Evolutionary conservation across 2,113 vertebrate genomes (phyloP).

Genomic region (Papio anubis): DNA sequence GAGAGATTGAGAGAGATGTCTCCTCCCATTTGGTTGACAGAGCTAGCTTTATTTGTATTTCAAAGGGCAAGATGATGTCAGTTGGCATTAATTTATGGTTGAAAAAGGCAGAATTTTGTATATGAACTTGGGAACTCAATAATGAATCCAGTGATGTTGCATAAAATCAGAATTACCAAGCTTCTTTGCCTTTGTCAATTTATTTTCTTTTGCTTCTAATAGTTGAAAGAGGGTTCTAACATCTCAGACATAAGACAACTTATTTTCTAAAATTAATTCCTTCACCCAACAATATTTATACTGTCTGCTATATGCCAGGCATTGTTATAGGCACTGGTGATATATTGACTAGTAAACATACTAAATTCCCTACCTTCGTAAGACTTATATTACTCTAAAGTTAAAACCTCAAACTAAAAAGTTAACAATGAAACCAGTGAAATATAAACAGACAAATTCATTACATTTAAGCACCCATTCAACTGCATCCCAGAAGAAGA

Average conservation of each 20-base stretch:
- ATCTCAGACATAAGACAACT: background rate
- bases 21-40: background rate
- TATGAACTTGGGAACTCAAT: background rate
- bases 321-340: background rate
- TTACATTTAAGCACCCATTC: background rate
- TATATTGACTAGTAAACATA: background rate
- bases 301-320: background rate
- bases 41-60: background rate
- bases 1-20: background rate
- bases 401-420: background rate
- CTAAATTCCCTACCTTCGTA: background rate
- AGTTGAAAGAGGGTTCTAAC: background rate
- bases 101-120: background rate
- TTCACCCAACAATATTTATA: background rate
- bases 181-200: background rate
- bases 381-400: background rate
- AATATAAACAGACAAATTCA: background rate
- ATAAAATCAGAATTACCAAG: background rate
- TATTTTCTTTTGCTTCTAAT: constrained; percentile 10
- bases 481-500: background rate
- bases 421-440: background rate
- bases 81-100: background rate
- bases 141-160: background rate
- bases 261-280: background rate
- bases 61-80: background rate